These are phyloP conservation scores for Diachrysia chrysitis DNA, from an alignment of 2,888 invertebrate genomes.

Conservation along the genomic window DNA sequence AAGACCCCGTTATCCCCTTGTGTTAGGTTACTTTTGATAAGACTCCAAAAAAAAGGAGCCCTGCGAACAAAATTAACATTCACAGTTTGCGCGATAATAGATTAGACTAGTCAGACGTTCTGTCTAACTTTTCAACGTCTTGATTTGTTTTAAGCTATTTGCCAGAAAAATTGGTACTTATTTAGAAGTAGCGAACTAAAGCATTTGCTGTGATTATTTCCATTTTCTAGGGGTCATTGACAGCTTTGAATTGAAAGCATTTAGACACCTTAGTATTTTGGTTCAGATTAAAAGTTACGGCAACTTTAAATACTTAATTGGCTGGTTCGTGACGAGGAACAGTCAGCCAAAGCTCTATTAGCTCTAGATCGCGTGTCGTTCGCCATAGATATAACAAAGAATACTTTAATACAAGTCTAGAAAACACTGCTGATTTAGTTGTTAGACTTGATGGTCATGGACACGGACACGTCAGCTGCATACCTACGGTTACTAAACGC, in stretches of 20 bases:
- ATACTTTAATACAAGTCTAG: not conserved
- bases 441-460: not conserved
- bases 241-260: not conserved
- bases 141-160: too few relatives aligned
- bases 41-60: too few relatives aligned
- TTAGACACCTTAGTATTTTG: not conserved
- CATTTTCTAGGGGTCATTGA: not conserved
- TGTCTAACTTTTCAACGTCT: too few relatives aligned
- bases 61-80: too few relatives aligned
- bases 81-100: too few relatives aligned
- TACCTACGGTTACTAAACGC: not conserved
- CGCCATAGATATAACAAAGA: constrained; percentile 13
- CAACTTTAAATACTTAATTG: not conserved
- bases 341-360: not conserved
- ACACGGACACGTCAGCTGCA: not conserved
- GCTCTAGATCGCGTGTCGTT: constrained; percentile 8
- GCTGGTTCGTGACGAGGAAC: constrained; percentile 8
- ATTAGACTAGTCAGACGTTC: too few relatives aligned
- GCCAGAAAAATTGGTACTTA: too few relatives aligned
- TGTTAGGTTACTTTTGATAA: too few relatives aligned
- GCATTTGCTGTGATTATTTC: not conserved
- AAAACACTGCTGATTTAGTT: constrained; percentile 7
- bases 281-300: not conserved
- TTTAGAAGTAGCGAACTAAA: not conserved
- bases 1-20: too few relatives aligned